Evolutionary conservation across 1,140 invertebrate genomes (phyloP).

Genomic region (Gryllus bimaculatus): DNA sequence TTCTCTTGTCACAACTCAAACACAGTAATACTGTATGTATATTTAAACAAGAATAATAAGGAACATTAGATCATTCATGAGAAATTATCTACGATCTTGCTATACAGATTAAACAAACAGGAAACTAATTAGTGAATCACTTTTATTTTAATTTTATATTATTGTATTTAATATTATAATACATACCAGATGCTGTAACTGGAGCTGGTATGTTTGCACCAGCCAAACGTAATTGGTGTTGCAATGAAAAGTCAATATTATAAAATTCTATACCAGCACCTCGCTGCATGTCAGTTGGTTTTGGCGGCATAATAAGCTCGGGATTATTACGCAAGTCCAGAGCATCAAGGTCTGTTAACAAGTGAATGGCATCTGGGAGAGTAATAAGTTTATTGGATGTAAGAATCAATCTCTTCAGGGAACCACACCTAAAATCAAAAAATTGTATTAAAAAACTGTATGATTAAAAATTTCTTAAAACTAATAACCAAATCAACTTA

Average conservation of each 20-base stretch:
- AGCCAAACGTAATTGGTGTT: conserved; percentile 85
- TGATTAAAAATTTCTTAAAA: too few relatives aligned
- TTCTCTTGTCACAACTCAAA: too few relatives aligned
- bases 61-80: too few relatives aligned
- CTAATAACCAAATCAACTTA: too few relatives aligned
- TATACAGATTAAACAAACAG: too few relatives aligned
- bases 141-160: too few relatives aligned
- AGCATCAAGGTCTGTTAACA: conserved; percentile 81
- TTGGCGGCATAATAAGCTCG: conserved; percentile 95
- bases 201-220: conserved; percentile 76
- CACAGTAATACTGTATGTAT: too few relatives aligned
- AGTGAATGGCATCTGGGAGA: conserved; percentile 93
- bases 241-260: conserved; percentile 97
- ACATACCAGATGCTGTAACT: conserved; percentile 51
- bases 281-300: conserved; percentile 70
- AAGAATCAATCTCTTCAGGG: conserved; percentile 88
- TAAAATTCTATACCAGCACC: conserved; percentile 89
- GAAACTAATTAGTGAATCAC: too few relatives aligned
- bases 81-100: too few relatives aligned
- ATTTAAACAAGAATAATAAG: too few relatives aligned
- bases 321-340: conserved; percentile 90
- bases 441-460: background rate
- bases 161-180: background rate
- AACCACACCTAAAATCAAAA: conserved; percentile 69
- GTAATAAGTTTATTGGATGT: conserved; percentile 91